Base-by-base conservation (phyloP, 2,113 vertebrate species). In the Centropristis striata region DNA sequence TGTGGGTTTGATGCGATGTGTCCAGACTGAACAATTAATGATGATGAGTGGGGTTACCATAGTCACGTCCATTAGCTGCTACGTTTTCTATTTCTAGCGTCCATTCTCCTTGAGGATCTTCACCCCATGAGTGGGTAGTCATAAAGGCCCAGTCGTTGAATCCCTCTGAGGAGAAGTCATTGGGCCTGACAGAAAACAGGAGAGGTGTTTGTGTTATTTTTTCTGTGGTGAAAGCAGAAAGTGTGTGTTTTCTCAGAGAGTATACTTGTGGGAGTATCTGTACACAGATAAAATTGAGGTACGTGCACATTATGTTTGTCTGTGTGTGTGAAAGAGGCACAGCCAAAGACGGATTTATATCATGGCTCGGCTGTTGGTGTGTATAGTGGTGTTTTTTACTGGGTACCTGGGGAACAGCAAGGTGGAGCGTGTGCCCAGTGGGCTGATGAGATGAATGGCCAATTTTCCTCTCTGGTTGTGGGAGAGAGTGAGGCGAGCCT, bases 71-170 rank as follows among this genome's bases (percentile, higher is more conserved):
- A 81, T 96, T 95, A 11, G 95, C 95, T 0, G 96, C 96, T 27
- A 96, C 95, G 73, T 98, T 99, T 86, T 99, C 97, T 0, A 99
- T 96, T 89, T 99, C 98, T 80, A 99, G 92, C 63, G 95, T 94
- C 98, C 98, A 99, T 51, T 99, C 97, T 44, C 98, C 98, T 0
- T 95, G 89, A 1, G 98, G 97, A 57, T 98, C 95, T 90, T 99
- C 98, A 0, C 97, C 98, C 98, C 98, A 99, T 0, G 97, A 97
- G 84, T 99, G 98, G 0, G 97, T 99, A 0, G 96, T 98, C 98
- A 99, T 99, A 81, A 99, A 99, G 36, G 97, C 97, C 98, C 98
- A 99, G 87, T 99, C 97, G 0, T 94, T 98, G 86, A 99, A 99
- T 42, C 98, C 98, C 3, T 99, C 98, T 0, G 96, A 96, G 0